Conservation (phyloP, 2,113 vertebrate species). For the Sylvia atricapilla region DNA sequence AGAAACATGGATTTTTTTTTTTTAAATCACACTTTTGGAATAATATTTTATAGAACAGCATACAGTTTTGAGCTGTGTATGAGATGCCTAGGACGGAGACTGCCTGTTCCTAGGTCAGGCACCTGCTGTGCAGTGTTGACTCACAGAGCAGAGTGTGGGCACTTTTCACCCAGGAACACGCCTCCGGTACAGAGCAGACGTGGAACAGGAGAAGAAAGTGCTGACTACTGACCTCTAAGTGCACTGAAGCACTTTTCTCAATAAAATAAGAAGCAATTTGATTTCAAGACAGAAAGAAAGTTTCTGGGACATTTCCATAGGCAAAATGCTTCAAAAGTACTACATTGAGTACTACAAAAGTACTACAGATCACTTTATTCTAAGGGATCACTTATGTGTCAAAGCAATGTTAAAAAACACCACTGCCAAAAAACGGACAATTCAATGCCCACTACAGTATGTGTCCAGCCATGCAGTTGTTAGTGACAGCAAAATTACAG, state of each 20-base stretch:
- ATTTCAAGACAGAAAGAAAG: not conserved
- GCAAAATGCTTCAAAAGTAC: not conserved
- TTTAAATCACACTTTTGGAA: not conserved
- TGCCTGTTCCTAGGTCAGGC: not conserved
- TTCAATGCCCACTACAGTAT: not conserved
- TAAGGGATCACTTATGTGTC: not conserved
- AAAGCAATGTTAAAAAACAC: not conserved
- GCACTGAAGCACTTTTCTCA: not conserved
- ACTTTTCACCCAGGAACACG: not conserved
- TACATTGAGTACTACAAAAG: not conserved
- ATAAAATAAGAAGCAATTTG: not conserved
- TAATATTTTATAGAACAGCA: not conserved
- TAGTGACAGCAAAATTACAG: not conserved
- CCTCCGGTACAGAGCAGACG: not conserved
- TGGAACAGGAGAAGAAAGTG: not conserved
- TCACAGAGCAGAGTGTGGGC: not conserved
- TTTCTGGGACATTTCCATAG: not conserved
- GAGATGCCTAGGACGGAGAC: not conserved
- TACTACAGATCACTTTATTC: not conserved
- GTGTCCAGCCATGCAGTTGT: not conserved
- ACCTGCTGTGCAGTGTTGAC: rapidly evolving
- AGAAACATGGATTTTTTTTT: not conserved
- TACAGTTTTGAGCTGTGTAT: not conserved
- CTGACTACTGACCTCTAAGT: not conserved
- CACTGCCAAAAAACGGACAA: not conserved